Base-by-base conservation (phyloP, 2,888 invertebrate species). In the Macrophya annulata region DNA sequence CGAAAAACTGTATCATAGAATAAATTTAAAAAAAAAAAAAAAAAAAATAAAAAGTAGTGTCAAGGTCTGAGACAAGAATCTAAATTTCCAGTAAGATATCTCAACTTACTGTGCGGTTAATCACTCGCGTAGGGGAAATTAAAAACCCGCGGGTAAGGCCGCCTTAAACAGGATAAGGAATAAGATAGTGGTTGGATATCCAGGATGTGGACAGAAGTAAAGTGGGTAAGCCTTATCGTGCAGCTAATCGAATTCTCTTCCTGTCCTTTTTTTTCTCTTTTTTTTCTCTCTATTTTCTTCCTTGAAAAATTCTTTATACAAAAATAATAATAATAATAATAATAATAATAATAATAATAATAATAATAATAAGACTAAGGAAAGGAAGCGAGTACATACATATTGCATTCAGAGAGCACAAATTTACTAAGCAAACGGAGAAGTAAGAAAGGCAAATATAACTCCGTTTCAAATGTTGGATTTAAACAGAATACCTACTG, bases 101-200 rank as follows among this genome's bases (percentile, higher is more conserved):
- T 15, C 51, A 77, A 55, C 55, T 68, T 15, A 25, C 6, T 31
- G 21, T 5, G 43, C n/a, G 68, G 68, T 68, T 71, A 12, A 21
- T 59, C 12, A n/a, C n/a, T 37, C 10, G 45, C 43, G 17, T 43
- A 17, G 43, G 12, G 4, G 81, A 43, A 81, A 59, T 81, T 81
- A 62, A 59, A 62, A 62, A 21, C 81, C 40, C 43, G n/a, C n/a
- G n/a, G n/a, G 40, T 21, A 12, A 21, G 25, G 59, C 59, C 4
- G 59, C 59, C 4, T 43, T 51, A 21, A n/a, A 21, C 62, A 21
- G 59, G 81, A 59, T 51, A 81, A 62, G 81, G 40, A 81, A 25
- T 81, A 25, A 81, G 81, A 81, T 81, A 81, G 81, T 43, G 81
- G 81, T 81, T 43, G 51, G 81, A 81, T 62, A 59, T 43, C 81